These are phyloP conservation scores for Tinamus guttatus DNA, from an alignment of 2,113 vertebrate genomes.

Conservation along the genomic window DNA sequence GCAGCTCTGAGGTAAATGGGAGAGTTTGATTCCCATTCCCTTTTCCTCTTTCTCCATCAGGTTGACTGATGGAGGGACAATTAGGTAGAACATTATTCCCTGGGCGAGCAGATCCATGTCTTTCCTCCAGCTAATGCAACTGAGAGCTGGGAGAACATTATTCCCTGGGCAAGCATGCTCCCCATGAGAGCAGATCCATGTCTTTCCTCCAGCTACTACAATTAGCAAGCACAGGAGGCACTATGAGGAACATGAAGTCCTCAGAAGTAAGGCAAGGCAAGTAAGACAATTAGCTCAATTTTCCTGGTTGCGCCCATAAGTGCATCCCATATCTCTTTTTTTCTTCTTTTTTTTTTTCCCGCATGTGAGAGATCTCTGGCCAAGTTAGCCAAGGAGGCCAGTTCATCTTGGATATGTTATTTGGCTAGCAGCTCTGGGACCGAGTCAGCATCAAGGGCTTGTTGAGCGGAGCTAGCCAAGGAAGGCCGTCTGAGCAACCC, in stretches of 20 bases:
- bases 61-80: not conserved
- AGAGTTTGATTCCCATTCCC: not conserved
- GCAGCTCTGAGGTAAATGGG: not conserved
- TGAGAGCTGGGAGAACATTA: not conserved
- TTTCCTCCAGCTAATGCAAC: too few relatives aligned
- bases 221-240: not conserved
- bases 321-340: not conserved
- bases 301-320: not conserved
- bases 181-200: not conserved
- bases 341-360: not conserved
- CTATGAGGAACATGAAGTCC: accelerated
- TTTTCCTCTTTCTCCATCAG: not conserved
- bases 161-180: not conserved
- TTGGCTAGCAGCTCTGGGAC: not conserved
- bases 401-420: not conserved
- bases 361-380: not conserved
- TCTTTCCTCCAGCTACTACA: not conserved
- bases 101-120: too few relatives aligned
- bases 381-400: not conserved
- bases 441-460: not conserved
- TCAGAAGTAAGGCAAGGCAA: not conserved
- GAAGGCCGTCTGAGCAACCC: not conserved
- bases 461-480: not conserved
- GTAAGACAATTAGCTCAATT: not conserved
- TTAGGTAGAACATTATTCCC: not conserved